Evolutionary conservation across 37 sponge, comb jelly and placozoan species (phyloP).

Genomic region (Beroe ovata): DNA sequence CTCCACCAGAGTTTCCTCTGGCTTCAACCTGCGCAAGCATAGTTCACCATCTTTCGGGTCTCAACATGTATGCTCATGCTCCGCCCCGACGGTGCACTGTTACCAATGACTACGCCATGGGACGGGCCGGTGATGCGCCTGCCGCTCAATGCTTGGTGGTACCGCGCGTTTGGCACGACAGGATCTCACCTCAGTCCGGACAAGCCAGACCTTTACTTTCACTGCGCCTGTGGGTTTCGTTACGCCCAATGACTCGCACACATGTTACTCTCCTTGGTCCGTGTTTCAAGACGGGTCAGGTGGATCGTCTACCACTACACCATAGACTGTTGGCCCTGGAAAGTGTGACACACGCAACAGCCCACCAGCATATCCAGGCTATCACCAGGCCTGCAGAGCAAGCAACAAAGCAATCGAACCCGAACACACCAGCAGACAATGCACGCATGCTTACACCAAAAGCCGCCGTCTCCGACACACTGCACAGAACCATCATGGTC

Average conservation of each 20-base stretch:
- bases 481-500: no score
- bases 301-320: conserved; percentile 51
- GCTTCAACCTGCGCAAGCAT: conserved; percentile 73
- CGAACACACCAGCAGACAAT: no score
- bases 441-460: conserved; percentile 3
- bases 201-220: conserved; percentile 71
- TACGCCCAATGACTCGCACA: conserved; percentile 77
- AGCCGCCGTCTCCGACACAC: conserved; percentile 61
- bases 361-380: not conserved
- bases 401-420: no score
- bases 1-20: conserved; percentile 85
- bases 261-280: conserved; percentile 83
- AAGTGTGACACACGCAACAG: conserved; percentile 5
- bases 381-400: not conserved
- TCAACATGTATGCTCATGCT: conserved; percentile 72
- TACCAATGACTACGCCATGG: not conserved
- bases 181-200: conserved; percentile 71
- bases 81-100: no score
- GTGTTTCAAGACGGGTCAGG: conserved; percentile 81
- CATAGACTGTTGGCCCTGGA: not conserved
- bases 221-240: conserved; percentile 71
- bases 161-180: no score
- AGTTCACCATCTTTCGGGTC: conserved; percentile 75
- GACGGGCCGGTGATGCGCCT: conserved; percentile 69
- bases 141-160: no score